Evolutionary conservation across 2,888 invertebrate species (phyloP).

Genomic region (Lasioglossum zephyrum): DNA sequence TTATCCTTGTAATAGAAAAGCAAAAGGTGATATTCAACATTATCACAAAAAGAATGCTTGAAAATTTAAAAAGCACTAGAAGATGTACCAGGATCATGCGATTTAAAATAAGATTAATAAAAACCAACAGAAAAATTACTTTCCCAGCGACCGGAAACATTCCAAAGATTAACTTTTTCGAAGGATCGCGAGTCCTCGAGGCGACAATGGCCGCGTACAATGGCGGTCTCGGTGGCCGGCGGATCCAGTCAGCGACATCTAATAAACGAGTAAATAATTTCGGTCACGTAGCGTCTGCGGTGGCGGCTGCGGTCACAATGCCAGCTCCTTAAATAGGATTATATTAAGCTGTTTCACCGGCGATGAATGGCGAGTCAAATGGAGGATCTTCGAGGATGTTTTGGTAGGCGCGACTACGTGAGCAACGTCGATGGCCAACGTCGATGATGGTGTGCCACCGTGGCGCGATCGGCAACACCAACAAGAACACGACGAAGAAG

Average conservation of each 20-base stretch:
- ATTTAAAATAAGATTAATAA: too few relatives aligned
- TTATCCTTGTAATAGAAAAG: too few relatives aligned
- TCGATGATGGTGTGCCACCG: constrained; percentile 67
- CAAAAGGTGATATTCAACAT: too few relatives aligned
- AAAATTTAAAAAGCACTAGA: too few relatives aligned
- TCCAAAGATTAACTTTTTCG: neutral
- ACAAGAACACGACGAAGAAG: constrained; percentile 59
- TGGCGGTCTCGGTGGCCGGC: constrained; percentile 30
- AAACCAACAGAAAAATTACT: too few relatives aligned
- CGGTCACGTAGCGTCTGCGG: constrained; percentile 79
- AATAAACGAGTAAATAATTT: constrained; percentile 84
- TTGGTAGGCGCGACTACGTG: constrained; percentile 81
- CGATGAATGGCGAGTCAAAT: constrained; percentile 83
- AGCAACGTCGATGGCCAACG: constrained; percentile 61
- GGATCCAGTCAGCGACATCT: constrained; percentile 74
- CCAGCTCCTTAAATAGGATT: constrained; percentile 83
- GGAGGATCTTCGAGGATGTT: constrained; percentile 82
- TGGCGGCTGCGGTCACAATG: constrained; percentile 66
- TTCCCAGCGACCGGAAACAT: too few relatives aligned
- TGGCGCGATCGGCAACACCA: constrained; percentile 43
- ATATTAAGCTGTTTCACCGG: constrained; percentile 83
- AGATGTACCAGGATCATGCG: too few relatives aligned
- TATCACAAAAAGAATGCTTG: too few relatives aligned
- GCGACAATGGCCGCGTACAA: constrained; percentile 29
- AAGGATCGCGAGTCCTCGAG: constrained; percentile 7